Evolutionary conservation across 1,140 invertebrate genomes (phyloP).

Genomic region (Hormaphis cornu): DNA sequence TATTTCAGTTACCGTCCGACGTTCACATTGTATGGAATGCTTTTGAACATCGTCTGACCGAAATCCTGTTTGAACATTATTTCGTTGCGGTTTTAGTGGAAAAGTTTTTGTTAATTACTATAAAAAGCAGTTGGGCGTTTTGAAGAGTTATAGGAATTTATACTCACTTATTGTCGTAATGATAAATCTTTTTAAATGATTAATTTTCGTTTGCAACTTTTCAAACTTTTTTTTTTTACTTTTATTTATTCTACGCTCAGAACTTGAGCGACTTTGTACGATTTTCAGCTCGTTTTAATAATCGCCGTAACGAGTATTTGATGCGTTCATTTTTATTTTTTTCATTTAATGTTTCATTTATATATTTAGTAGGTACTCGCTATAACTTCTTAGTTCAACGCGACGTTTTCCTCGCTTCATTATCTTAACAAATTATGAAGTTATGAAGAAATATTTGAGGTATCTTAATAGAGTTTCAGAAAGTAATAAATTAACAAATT

Average conservation of each 20-base stretch:
- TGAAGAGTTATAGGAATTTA: not conserved
- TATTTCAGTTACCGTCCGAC: no score
- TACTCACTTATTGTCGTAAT: no score
- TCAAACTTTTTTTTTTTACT: not conserved
- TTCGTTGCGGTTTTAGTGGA: not conserved
- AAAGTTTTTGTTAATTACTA: not conserved
- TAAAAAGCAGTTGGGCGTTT: not conserved
- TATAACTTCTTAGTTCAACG: not conserved
- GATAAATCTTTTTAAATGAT: not conserved
- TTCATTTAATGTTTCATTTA: not conserved
- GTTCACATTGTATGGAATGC: no score
- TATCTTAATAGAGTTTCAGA: not conserved
- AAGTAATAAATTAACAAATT: not conserved
- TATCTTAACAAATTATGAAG: not conserved
- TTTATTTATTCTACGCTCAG: not conserved
- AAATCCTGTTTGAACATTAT: no score
- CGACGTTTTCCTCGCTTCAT: not conserved
- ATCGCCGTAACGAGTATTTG: not conserved
- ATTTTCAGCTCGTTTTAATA: not conserved
- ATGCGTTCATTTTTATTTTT: not conserved
- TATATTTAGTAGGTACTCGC: not conserved
- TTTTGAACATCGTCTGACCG: no score
- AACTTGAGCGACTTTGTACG: not conserved
- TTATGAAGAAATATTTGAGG: no score
- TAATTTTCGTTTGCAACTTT: conserved; percentile 3